Base-by-base conservation (phyloP, 2,888 invertebrate species). In the Thumatha senex region DNA sequence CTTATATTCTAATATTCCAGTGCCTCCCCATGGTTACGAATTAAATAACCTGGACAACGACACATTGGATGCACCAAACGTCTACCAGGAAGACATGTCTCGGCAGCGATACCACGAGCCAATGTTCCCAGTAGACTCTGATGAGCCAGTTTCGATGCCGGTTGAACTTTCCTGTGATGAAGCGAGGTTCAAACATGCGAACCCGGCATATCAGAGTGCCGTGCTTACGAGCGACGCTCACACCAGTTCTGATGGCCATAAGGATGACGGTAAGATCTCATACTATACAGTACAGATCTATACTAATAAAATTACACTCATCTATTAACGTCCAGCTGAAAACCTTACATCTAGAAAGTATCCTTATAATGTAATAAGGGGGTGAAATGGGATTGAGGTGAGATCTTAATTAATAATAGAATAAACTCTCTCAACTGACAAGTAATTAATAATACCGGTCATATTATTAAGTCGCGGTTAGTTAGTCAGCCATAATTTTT, bases 161-260 rank as follows among this genome's bases (percentile, higher is more conserved):
- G 86, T 76, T 34, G 85, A 79, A 30, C 66, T 86, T 39, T 82
- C 82, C 40, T 85, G 85, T 35, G 88, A 86, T 42, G 92, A 90
- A 61, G 80, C 88, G 51, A 88, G 92, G 54, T 96, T 95, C 81
- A 95, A 94, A 70, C 94, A 96, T 76, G 93, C 95, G 48, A 95
- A 94, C 71, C 96, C 96, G 0, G 93, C 94, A 34, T 96, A 96
- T 76, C 96, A 96, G 73, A 95, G 95, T 56, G 96, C 95, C 11
- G 94, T 95, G 73, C 92, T 95, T 49, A 80, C 70, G 56, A 82
- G 74, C 47, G 89, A 86, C 43, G 76, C 73, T 10, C 70, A 67
- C 36, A 54, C 61, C 13, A 76, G 51, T 45, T 62, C 80, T 12
- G 89, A 90, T 54, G 80, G 77, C 40, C 76, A 80, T 61, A 92